Evolutionary conservation across 2,797 vertebrate genomes (phyloP).

Genomic region (Pogoniulus pusillus): DNA sequence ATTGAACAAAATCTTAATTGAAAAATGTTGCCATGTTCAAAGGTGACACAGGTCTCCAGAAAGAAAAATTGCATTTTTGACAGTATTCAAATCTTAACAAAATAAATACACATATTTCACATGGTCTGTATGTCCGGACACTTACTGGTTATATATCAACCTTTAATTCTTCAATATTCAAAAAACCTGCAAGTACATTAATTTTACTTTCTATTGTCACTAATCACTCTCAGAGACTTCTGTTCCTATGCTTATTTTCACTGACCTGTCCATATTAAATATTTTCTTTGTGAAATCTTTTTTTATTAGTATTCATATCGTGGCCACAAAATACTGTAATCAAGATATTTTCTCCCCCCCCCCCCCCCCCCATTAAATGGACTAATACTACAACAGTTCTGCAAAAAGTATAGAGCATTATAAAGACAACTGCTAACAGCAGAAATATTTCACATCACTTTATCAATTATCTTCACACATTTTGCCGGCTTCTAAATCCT

Average conservation of each 20-base stretch:
- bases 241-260: background rate
- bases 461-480: background rate
- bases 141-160: background rate
- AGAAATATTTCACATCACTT: background rate
- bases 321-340: too few relatives aligned
- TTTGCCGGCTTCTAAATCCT: background rate
- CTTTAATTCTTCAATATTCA: background rate
- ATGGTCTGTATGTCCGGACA: background rate
- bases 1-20: background rate
- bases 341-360: too few relatives aligned
- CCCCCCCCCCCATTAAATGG: background rate
- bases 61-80: background rate
- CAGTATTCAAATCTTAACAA: background rate
- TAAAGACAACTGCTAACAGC: background rate
- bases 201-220: background rate
- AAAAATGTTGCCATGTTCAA: background rate
- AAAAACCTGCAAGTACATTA: background rate
- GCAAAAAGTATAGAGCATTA: background rate
- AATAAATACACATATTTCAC: background rate
- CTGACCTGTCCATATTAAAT: background rate
- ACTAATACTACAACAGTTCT: background rate
- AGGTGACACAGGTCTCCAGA: background rate
- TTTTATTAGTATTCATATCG: too few relatives aligned
- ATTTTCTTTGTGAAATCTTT: too few relatives aligned
- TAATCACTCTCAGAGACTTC: background rate